Evolutionary conservation across 2,888 invertebrate species (phyloP).

Genomic region (Heliconius sara): DNA sequence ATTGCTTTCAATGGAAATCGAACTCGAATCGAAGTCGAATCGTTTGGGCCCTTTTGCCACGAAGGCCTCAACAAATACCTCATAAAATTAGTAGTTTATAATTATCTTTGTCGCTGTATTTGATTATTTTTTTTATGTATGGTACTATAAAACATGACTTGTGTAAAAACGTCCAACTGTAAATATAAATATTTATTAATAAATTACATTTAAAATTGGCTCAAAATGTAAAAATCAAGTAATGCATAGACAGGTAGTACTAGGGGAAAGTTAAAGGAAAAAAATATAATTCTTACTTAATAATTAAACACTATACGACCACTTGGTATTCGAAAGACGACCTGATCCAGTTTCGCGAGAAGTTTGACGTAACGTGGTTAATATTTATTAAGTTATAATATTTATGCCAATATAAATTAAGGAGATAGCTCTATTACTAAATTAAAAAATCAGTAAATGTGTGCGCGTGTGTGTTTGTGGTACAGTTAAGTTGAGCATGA

Average conservation of each 20-base stretch:
- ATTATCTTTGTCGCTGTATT: not conserved
- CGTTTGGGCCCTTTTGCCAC: too few relatives aligned
- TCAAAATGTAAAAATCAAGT: too few relatives aligned
- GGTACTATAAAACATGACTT: not conserved
- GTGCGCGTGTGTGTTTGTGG: not conserved
- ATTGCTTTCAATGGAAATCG: too few relatives aligned
- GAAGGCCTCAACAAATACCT: too few relatives aligned
- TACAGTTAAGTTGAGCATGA: too few relatives aligned
- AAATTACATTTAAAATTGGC: too few relatives aligned
- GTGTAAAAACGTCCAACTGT: too few relatives aligned
- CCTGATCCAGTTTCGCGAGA: slow-evolving; percentile 25
- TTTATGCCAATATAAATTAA: not conserved
- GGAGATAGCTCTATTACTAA: not conserved
- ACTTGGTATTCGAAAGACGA: slow-evolving; percentile 30
- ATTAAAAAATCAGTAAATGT: not conserved
- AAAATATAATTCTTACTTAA: not conserved
- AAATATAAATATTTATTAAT: too few relatives aligned
- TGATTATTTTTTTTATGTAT: not conserved
- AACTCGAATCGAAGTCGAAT: too few relatives aligned
- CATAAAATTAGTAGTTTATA: not conserved
- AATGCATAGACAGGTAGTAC: too few relatives aligned
- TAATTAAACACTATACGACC: not conserved
- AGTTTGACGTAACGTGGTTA: not conserved
- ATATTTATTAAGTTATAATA: slow-evolving; percentile 1
- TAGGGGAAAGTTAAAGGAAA: not conserved